phyloP scores from a whole-genome alignment of 2,797 vertebrate species.

The Enteromius mattozi region DNA sequence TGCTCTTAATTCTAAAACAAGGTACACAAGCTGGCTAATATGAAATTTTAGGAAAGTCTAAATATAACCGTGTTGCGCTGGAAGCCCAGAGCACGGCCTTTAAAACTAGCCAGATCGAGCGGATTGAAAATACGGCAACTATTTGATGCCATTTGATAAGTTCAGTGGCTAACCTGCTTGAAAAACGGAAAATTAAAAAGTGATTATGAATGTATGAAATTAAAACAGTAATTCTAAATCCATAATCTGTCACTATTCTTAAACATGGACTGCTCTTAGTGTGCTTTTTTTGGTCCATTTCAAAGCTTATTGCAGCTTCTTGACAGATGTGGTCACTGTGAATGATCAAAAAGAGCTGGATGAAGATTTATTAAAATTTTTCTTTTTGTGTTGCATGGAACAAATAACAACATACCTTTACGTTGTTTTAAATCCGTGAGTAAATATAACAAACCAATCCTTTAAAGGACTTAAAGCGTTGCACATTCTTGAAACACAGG shows the following conservation, averaged over 20 bases:
- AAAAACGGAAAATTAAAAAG: constrained; percentile 56
- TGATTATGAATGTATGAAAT: background rate
- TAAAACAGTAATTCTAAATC: background rate
- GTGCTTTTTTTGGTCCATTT: background rate
- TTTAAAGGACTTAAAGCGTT: background rate
- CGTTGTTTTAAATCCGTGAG: too few relatives aligned
- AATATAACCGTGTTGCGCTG: constrained; percentile 61
- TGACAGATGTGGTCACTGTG: background rate
- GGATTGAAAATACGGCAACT: constrained; percentile 40
- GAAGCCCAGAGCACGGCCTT: constrained; percentile 54
- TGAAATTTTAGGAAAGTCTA: constrained; percentile 67
- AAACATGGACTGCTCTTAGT: background rate
- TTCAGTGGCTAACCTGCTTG: background rate
- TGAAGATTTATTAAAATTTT: background rate
- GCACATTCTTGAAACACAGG: background rate
- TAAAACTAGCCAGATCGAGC: constrained; percentile 34
- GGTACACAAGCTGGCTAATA: constrained; percentile 69
- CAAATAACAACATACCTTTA: background rate
- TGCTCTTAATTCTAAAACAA: constrained; percentile 75
- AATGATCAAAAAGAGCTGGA: background rate
- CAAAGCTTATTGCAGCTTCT: background rate
- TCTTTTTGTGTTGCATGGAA: background rate
- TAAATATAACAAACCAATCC: background rate
- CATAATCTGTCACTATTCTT: background rate
- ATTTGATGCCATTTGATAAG: constrained; percentile 57